A percentile compares a stretch with the other conserved stretches of the same genome.
These are phyloP conservation scores for Sus scrofa DNA, from an alignment of 2,113 vertebrate genomes.

Conservation along the genomic window T2T-Sscrofa CM000819.6:128017501-128018000, in stretches of 20 bases:
- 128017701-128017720: not conserved
- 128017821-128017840: not conserved
- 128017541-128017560: not conserved
- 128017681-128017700: constrained; percentile 7
- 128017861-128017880: not conserved
- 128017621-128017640: not conserved
- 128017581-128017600: not conserved
- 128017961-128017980: not conserved
- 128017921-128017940: not conserved
- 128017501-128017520: not conserved
- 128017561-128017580: not conserved
- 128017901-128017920: not conserved
- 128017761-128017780: not conserved
- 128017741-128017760: not conserved
- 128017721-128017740: constrained; percentile 36
- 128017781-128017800: not conserved
- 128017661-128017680: not conserved
- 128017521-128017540: not conserved
- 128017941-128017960: not conserved
- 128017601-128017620: not conserved
- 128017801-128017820: constrained; percentile 19
- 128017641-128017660: not conserved
- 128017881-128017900: not conserved
- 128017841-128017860: not conserved
- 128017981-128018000: not conserved